Evolutionary conservation across 2,797 vertebrate genomes (phyloP).

Genomic region (Rhyacichthys aspro): DNA sequence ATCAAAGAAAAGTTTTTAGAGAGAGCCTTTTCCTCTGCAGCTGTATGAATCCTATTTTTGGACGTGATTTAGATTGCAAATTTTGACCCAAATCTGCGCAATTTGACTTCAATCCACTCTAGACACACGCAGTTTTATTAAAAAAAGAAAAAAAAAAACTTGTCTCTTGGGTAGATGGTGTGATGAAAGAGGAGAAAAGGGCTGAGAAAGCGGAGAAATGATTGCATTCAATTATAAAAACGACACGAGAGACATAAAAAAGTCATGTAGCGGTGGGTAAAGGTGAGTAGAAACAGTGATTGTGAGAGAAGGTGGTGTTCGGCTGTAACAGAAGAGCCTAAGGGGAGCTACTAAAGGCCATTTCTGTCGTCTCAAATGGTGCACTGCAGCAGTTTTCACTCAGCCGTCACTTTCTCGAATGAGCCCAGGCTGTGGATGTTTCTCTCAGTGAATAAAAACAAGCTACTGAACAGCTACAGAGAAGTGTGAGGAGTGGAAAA

Average conservation of each 20-base stretch:
- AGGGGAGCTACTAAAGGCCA: conserved; percentile 62
- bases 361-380: conserved; percentile 62
- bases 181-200: neutral
- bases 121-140: conserved; percentile 36
- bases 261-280: conserved; percentile 9
- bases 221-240: neutral
- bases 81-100: conserved; percentile 63
- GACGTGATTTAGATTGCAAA: conserved; percentile 70
- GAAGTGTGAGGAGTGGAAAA: neutral
- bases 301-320: conserved; percentile 34
- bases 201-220: neutral
- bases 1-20: conserved; percentile 54
- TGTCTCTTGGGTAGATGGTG: conserved; percentile 10
- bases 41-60: conserved; percentile 62
- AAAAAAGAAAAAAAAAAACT: conserved; percentile 32
- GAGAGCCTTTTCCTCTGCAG: conserved; percentile 49
- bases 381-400: conserved; percentile 69
- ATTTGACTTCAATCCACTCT: conserved; percentile 47
- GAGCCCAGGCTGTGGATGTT: conserved; percentile 32
- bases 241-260: conserved; percentile 3
- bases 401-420: conserved; percentile 46
- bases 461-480: neutral
- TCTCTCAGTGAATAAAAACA: conserved; percentile 41
- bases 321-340: conserved; percentile 61
- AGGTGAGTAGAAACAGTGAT: conserved; percentile 13